Evolutionary conservation across 2,113 vertebrate genomes (phyloP).

Genomic region (cat (Felis catus)): F.catus_Fca126_mat1.0 CM031419.1:127437001-127437500

Average conservation of each 20-base stretch:
- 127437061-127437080: not conserved
- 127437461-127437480: slow-evolving; percentile 35
- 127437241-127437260: not conserved
- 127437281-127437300: not conserved
- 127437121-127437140: not conserved
- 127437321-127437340: not conserved
- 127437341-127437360: not conserved
- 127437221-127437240: not conserved
- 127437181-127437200: not conserved
- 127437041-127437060: not conserved
- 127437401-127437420: not conserved
- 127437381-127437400: not conserved
- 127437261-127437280: not conserved
- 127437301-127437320: not conserved
- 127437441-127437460: not conserved
- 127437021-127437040: not conserved
- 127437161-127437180: not conserved
- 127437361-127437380: not conserved
- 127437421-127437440: not conserved
- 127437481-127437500: not conserved
- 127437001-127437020: not conserved
- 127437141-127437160: slow-evolving; percentile 17
- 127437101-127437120: not conserved
- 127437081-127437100: not conserved
- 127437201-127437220: not conserved